These are phyloP conservation scores for Hypselothyrea guttata DNA, from an alignment of 2,888 invertebrate genomes.

Conservation along the genomic window DNA sequence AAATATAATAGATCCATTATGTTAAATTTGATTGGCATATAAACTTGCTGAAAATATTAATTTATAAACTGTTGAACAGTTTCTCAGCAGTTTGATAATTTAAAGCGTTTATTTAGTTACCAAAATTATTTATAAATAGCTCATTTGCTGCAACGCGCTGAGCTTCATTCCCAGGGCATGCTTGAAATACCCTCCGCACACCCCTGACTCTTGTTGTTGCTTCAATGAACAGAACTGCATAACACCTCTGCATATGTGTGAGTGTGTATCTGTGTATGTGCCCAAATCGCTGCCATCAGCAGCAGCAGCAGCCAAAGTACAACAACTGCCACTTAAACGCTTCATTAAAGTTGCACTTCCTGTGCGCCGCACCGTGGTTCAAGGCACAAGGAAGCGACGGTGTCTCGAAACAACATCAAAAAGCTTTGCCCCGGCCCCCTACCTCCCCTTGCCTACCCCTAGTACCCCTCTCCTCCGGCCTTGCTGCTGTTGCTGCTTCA, in stretches of 20 bases:
- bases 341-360: conserved; percentile 77
- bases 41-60: too few species aligned
- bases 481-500: conserved; percentile 25
- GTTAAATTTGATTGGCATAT: too few species aligned
- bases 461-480: neutral
- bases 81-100: neutral
- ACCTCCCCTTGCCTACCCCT: conserved; percentile 1
- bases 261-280: conserved; percentile 4
- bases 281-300: conserved; percentile 32
- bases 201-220: conserved; percentile 10
- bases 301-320: conserved; percentile 29
- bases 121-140: conserved; percentile 3
- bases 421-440: conserved; percentile 54
- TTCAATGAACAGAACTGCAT: conserved; percentile 14
- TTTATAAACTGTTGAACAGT: too few species aligned
- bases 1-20: too few species aligned
- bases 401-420: conserved; percentile 59
- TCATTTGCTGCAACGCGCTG: conserved; percentile 18
- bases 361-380: conserved; percentile 39
- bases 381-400: conserved; percentile 11
- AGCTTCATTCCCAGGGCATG: conserved; percentile 35
- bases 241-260: conserved; percentile 38
- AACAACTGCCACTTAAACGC: conserved; percentile 71
- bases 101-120: neutral
- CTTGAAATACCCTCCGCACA: conserved; percentile 28